Percentiles rank a stretch among this genome's conserved stretches.
phyloP scores from a whole-genome alignment of 2,888 invertebrate genomes.

The Pachymerium ferrugineum region DNA sequence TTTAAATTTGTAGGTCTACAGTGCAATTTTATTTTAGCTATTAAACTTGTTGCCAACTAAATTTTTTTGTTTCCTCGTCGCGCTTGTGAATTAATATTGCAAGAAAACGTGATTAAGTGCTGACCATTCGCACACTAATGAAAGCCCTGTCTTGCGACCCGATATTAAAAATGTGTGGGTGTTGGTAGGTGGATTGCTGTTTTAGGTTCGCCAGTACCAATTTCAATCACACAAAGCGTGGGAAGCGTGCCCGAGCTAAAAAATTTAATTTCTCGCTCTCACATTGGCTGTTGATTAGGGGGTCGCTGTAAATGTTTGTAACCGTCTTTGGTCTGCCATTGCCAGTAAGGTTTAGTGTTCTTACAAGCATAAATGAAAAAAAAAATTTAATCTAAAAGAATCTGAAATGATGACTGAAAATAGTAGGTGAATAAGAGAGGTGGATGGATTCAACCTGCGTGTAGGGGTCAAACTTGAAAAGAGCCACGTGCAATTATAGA shows the following conservation, averaged over 20 bases:
- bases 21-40: too few species aligned
- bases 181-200: background rate
- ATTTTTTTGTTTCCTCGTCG: background rate
- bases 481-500: conserved; percentile 1
- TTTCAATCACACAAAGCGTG: conserved; percentile 8
- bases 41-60: background rate
- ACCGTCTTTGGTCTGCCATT: background rate
- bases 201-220: background rate
- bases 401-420: too few species aligned
- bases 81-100: background rate
- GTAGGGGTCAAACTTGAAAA: conserved; percentile 3
- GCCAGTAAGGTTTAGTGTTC: background rate
- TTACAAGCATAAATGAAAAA: background rate
- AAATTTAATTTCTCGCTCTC: background rate
- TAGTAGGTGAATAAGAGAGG: background rate
- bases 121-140: background rate
- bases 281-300: conserved; percentile 4
- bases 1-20: background rate
- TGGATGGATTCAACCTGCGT: background rate
- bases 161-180: background rate
- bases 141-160: background rate
- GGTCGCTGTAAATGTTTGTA: background rate
- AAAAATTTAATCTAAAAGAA: too few species aligned
- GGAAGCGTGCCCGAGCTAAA: background rate
- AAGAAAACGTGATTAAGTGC: background rate